Conservation (phyloP, 64 coral and sea anemone genomes). For the Pocillopora damicornis region DNA sequence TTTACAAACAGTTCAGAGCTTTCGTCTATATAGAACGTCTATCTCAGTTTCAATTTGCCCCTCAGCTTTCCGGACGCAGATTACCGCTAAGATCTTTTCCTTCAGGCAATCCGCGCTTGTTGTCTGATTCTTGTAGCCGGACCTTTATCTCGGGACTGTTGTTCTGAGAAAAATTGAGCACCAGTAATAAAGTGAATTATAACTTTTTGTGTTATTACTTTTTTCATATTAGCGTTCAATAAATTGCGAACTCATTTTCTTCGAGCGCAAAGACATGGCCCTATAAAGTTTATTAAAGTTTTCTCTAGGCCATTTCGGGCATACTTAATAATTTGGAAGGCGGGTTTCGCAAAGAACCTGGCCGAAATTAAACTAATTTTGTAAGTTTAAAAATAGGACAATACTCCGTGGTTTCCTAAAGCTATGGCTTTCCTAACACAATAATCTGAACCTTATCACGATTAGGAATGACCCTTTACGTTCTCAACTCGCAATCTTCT, state of each 20-base stretch:
- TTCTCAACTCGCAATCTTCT: not conserved
- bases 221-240: not conserved
- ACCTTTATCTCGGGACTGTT: not conserved
- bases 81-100: slow-evolving; percentile 24
- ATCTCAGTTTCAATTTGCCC: slow-evolving; percentile 7
- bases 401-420: not conserved
- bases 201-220: slow-evolving; percentile 3
- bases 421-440: not conserved
- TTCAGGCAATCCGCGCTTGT: slow-evolving; percentile 36
- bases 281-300: slow-evolving; percentile 35
- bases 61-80: slow-evolving; percentile 30
- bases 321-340: slow-evolving; percentile 30
- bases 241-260: slow-evolving; percentile 20
- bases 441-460: not conserved
- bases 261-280: not conserved
- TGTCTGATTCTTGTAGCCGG: slow-evolving; percentile 15
- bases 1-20: not conserved
- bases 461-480: not conserved
- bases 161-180: slow-evolving; percentile 4
- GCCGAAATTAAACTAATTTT: slow-evolving; percentile 41
- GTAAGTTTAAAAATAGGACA: slow-evolving; percentile 6
- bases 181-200: not conserved
- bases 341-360: not conserved
- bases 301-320: slow-evolving; percentile 34
- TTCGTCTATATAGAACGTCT: not conserved